Evolutionary conservation across 2,113 vertebrate species (phyloP).

Genomic region (Ophthalmolycus amberensis): DNA sequence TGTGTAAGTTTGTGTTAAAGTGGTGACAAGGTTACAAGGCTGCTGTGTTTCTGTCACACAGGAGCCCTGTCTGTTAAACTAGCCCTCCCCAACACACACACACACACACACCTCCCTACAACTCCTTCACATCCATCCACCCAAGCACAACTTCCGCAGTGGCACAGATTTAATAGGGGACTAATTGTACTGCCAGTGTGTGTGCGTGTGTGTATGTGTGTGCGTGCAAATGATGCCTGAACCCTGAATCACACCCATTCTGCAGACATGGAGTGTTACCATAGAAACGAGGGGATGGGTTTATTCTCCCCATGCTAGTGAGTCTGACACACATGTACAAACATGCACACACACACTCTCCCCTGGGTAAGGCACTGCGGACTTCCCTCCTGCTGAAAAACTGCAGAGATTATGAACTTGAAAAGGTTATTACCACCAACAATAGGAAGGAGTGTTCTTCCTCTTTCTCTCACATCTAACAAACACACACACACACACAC

Average conservation of each 20-base stretch:
- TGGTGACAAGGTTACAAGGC: conserved; percentile 44
- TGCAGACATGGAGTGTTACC: conserved; percentile 78
- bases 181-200: conserved; percentile 67
- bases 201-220: conserved; percentile 35
- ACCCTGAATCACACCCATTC: conserved; percentile 81
- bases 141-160: conserved; percentile 67
- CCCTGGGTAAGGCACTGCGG: conserved; percentile 55
- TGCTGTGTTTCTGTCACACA: conserved; percentile 54
- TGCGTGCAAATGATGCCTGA: conserved; percentile 58
- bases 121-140: conserved; percentile 47
- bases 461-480: conserved; percentile 40
- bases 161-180: conserved; percentile 69
- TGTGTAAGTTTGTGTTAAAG: conserved; percentile 8
- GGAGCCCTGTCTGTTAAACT: conserved; percentile 42
- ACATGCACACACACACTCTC: conserved; percentile 19
- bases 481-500: no score
- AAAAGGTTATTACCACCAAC: conserved; percentile 61
- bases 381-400: conserved; percentile 62
- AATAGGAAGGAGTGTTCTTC: conserved; percentile 70
- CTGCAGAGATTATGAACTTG: conserved; percentile 56
- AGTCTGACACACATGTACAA: conserved; percentile 45
- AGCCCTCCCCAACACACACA: not conserved
- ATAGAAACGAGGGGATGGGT: conserved; percentile 79
- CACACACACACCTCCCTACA: conserved; percentile 8
- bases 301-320: conserved; percentile 69